Conservation (phyloP, 2,113 vertebrate species). For the Helogale parvula region DNA sequence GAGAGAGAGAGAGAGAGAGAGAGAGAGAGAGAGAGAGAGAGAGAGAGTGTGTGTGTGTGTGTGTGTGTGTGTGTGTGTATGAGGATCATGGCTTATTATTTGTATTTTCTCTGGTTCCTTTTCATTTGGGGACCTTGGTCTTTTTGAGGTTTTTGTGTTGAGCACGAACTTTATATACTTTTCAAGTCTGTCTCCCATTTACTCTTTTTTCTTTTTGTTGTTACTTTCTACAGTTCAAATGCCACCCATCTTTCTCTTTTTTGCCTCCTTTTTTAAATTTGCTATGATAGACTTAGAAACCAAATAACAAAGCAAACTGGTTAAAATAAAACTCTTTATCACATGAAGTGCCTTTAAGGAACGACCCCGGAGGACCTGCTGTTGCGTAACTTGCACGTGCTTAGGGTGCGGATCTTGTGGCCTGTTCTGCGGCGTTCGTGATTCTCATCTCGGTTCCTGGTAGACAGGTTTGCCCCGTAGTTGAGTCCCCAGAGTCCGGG, state of each 20-base stretch:
- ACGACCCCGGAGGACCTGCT: not conserved
- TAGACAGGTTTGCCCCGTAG: not conserved
- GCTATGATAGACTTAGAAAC: not conserved
- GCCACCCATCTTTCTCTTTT: not conserved
- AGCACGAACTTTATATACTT: not conserved
- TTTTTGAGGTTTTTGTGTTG: not conserved
- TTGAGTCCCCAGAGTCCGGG: not conserved
- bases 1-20: too few relatives aligned
- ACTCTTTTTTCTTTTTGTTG: not conserved
- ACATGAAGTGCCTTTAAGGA: not conserved
- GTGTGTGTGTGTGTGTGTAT: not conserved
- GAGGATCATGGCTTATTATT: not conserved
- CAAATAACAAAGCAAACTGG: not conserved
- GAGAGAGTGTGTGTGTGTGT: not conserved
- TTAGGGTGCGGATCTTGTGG: not conserved
- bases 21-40: too few relatives aligned
- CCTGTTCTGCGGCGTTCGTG: not conserved
- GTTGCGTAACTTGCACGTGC: rapidly evolving
- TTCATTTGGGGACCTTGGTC: not conserved
- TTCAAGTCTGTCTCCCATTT: not conserved
- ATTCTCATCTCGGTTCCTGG: not conserved
- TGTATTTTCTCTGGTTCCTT: not conserved
- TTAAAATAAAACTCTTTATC: not conserved
- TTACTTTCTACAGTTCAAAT: not conserved
- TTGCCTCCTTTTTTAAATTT: slow-evolving; percentile 6